phyloP scores from a whole-genome alignment of 2,113 vertebrate genomes.

The Chauna torquata region DNA sequence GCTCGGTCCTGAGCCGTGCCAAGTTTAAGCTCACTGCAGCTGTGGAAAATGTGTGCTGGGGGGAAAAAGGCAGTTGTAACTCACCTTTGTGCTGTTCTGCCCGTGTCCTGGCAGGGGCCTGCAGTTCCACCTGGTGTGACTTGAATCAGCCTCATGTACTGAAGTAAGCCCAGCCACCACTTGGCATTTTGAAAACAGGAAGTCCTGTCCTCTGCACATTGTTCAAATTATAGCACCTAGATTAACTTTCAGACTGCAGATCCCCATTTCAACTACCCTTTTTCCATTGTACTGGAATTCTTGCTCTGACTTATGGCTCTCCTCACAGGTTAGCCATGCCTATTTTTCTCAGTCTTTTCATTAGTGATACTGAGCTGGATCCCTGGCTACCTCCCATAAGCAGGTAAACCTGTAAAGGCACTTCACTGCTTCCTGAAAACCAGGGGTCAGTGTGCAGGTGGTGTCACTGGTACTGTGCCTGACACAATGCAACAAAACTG shows the following conservation, averaged over 20 bases:
- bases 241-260: not conserved
- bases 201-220: not conserved
- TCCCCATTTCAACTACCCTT: not conserved
- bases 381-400: not conserved
- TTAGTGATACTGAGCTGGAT: not conserved
- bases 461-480: not conserved
- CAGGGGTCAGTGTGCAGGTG: not conserved
- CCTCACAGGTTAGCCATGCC: not conserved
- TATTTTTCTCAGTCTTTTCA: not conserved
- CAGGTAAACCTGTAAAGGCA: not conserved
- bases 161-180: not conserved
- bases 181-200: not conserved
- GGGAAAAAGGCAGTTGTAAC: not conserved
- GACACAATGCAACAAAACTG: not conserved
- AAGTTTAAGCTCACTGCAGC: not conserved
- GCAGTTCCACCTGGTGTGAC: not conserved
- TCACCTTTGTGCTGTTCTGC: slow-evolving; percentile 6
- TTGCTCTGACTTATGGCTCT: not conserved
- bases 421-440: not conserved
- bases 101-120: not conserved
- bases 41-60: not conserved
- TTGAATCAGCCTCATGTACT: not conserved
- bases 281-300: not conserved
- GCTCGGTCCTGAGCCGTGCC: not conserved
- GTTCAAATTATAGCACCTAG: not conserved